Evolutionary conservation across 2,797 vertebrate genomes (phyloP).

Genomic region (Karalla daura): DNA sequence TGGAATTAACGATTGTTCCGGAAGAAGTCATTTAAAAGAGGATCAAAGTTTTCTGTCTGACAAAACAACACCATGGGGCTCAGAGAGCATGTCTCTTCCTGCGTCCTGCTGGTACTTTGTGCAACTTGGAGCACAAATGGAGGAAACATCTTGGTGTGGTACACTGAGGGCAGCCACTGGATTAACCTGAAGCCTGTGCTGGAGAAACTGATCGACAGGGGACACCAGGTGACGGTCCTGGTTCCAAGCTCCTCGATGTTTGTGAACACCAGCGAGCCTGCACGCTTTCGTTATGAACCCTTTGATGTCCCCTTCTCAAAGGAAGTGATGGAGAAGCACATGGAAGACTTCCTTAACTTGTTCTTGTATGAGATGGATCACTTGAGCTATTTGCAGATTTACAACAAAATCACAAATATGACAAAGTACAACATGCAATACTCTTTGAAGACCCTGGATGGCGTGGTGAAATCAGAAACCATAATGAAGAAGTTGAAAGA

Average conservation of each 20-base stretch:
- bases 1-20: constrained; percentile 59
- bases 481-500: constrained; percentile 82
- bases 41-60: neutral
- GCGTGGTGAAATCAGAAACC: constrained; percentile 74
- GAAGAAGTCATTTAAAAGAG: neutral
- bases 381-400: constrained; percentile 80
- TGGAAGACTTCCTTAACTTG: constrained; percentile 62
- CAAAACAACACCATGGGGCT: constrained; percentile 46
- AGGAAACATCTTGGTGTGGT: constrained; percentile 88
- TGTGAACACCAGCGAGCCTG: constrained; percentile 71
- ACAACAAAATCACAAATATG: constrained; percentile 66
- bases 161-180: constrained; percentile 89
- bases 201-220: constrained; percentile 77
- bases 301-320: constrained; percentile 55
- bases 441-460: constrained; percentile 72
- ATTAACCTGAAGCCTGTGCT: constrained; percentile 86
- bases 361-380: constrained; percentile 79
- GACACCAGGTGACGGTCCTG: constrained; percentile 84
- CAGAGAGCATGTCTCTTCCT: neutral
- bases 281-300: constrained; percentile 70
- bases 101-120: constrained; percentile 56
- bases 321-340: neutral
- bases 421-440: constrained; percentile 37
- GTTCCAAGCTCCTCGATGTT: constrained; percentile 72
- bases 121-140: constrained; percentile 14